Evolutionary conservation across 2,888 invertebrate species (phyloP).

Genomic region (Allygus modestus): DNA sequence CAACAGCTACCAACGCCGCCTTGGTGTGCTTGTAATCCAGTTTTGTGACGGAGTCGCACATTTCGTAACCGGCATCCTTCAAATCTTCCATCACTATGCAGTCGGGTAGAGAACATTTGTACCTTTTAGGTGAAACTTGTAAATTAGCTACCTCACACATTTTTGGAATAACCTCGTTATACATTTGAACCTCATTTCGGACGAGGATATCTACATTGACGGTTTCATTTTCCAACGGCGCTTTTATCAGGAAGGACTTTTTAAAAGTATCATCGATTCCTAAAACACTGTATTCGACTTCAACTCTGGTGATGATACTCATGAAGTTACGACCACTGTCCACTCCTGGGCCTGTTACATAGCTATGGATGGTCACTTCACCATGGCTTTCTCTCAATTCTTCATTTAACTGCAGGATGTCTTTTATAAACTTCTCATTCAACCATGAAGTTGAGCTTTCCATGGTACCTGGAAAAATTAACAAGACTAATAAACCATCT

Average conservation of each 20-base stretch:
- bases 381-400: not conserved
- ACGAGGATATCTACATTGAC: not conserved
- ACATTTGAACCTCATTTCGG: not conserved
- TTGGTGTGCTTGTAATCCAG: constrained; percentile 60
- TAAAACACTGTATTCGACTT: not conserved
- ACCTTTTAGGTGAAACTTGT: constrained; percentile 8
- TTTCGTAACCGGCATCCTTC: constrained; percentile 48
- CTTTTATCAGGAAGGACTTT: constrained; percentile 15
- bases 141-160: constrained; percentile 9
- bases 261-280: not conserved
- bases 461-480: constrained; percentile 24
- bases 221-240: not conserved
- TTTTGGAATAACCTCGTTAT: constrained; percentile 25
- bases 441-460: not conserved
- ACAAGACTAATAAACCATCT: too few relatives aligned
- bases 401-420: constrained; percentile 12
- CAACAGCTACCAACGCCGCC: constrained; percentile 58
- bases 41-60: constrained; percentile 29
- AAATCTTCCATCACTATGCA: constrained; percentile 63
- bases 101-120: constrained; percentile 3
- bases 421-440: not conserved
- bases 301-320: not conserved
- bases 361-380: not conserved
- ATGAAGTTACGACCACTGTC: not conserved
- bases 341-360: not conserved